Evolutionary conservation across 2,888 invertebrate genomes (phyloP).

Genomic region (Melieria crassipennis): DNA sequence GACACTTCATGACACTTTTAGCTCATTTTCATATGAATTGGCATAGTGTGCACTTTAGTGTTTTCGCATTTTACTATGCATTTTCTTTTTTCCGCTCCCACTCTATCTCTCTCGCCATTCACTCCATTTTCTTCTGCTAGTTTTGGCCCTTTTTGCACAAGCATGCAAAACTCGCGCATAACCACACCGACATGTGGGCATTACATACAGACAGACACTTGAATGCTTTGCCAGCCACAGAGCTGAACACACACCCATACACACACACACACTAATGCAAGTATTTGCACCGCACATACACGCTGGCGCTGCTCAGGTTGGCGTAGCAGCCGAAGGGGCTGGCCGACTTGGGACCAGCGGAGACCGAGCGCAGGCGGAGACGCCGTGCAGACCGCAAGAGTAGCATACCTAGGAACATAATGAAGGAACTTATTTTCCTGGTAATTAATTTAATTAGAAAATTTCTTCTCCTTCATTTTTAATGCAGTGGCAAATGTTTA

Average conservation of each 20-base stretch:
- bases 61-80: background rate
- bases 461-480: constrained; percentile 35
- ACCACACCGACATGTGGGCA: background rate
- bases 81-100: constrained; percentile 7
- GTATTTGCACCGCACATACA: constrained; percentile 8
- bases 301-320: background rate
- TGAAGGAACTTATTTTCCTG: constrained; percentile 41
- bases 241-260: constrained; percentile 23
- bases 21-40: constrained; percentile 33
- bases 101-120: constrained; percentile 17
- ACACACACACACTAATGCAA: constrained; percentile 23
- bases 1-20: constrained; percentile 37
- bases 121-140: background rate
- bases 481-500: constrained; percentile 24
- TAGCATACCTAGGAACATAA: constrained; percentile 17
- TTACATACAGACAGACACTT: constrained; percentile 1
- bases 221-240: too few species aligned
- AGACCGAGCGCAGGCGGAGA: background rate
- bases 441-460: constrained; percentile 44
- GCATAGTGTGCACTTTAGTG: constrained; percentile 23
- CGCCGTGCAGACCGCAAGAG: background rate
- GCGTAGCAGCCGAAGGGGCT: too few species aligned
- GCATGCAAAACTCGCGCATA: background rate
- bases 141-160: constrained; percentile 1
- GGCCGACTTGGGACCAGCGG: background rate